phyloP scores from a whole-genome alignment of 2,888 invertebrate species.

The Brachyptera risi region DNA sequence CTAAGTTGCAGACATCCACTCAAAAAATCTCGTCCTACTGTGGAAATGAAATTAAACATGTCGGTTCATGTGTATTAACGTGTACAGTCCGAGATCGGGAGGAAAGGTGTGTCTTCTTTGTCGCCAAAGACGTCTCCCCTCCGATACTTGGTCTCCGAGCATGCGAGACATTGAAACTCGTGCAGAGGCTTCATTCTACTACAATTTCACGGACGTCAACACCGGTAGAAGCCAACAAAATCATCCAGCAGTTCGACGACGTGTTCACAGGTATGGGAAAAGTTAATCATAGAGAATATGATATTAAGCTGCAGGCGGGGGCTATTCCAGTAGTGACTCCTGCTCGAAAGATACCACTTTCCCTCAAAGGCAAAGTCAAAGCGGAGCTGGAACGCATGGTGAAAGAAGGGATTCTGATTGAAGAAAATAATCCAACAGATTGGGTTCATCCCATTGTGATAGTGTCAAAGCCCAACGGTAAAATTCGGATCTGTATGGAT shows the following conservation, averaged over 20 bases:
- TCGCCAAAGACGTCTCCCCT: not conserved
- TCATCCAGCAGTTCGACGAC: not conserved
- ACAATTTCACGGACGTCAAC: too few relatives aligned
- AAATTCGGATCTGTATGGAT: slow-evolving; percentile 15
- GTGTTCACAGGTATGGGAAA: not conserved
- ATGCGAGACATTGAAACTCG: not conserved
- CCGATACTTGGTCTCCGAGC: not conserved
- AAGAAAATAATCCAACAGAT: slow-evolving; percentile 10
- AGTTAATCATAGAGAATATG: not conserved
- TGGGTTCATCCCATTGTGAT: slow-evolving; percentile 12
- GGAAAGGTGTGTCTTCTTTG: not conserved
- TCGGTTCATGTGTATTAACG: not conserved
- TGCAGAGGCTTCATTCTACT: not conserved
- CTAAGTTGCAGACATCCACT: not conserved
- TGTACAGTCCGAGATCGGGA: not conserved
- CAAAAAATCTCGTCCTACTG: not conserved
- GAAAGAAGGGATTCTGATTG: not conserved
- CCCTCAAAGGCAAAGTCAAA: not conserved
- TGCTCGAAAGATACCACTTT: not conserved
- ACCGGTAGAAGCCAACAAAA: not conserved
- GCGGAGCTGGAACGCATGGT: not conserved
- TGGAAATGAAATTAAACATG: not conserved
- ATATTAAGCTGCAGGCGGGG: not conserved
- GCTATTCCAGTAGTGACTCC: not conserved
- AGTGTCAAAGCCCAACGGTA: slow-evolving; percentile 13